A percentile compares a stretch with the other conserved stretches of the same genome.
phyloP scores from a whole-genome alignment of 2,888 invertebrate species.

The Orthonychiurus folsomi region DNA sequence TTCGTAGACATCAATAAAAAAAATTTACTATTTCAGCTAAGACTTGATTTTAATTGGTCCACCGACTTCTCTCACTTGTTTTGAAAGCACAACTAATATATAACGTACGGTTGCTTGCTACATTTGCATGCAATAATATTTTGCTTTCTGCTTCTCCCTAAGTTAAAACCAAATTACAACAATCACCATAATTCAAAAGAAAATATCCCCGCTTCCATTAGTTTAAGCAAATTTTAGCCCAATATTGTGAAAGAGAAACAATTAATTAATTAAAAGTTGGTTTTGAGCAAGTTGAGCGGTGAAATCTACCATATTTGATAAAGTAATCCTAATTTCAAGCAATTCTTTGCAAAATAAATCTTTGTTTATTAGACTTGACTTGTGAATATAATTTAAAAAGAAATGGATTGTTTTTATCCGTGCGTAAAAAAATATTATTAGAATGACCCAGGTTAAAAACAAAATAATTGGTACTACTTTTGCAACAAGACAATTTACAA shows the following conservation, averaged over 20 bases:
- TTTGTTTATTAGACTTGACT: background rate
- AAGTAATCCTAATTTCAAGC: no score
- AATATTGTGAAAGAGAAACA: no score
- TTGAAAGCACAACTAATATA: constrained; percentile 22
- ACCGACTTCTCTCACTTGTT: constrained; percentile 38
- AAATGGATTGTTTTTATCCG: no score
- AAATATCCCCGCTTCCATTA: background rate
- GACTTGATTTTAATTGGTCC: constrained; percentile 29
- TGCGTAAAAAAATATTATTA: no score
- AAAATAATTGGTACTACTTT: no score
- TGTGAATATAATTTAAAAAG: background rate
- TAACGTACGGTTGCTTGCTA: background rate
- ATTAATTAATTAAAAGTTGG: no score
- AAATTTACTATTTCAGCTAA: background rate
- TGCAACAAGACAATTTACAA: no score
- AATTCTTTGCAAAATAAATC: no score
- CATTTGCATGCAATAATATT: background rate
- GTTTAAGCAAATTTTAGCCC: no score
- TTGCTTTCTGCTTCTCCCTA: background rate
- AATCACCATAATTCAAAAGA: background rate
- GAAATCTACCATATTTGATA: no score
- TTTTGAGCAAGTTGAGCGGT: no score
- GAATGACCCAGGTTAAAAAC: no score
- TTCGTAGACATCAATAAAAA: constrained; percentile 15
- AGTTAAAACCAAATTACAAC: background rate